phyloP scores from a whole-genome alignment of 2,888 invertebrate species.

The Cryptops parisi region DNA sequence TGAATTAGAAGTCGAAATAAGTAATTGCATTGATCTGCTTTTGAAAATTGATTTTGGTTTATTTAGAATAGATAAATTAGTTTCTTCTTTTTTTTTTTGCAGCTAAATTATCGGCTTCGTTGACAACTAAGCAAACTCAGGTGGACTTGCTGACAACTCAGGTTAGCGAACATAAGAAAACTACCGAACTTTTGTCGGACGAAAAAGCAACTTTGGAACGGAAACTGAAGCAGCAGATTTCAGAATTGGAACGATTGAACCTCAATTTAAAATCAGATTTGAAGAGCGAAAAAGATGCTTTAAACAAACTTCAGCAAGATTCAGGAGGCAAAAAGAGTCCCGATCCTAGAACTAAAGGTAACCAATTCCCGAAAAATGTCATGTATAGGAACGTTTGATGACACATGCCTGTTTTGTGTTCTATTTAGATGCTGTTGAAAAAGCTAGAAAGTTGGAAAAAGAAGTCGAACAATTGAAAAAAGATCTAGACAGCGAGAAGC shows the following conservation, averaged over 20 bases:
- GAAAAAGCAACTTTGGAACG: slow-evolving; percentile 19
- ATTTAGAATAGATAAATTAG: no score
- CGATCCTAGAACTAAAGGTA: no score
- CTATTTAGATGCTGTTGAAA: neutral
- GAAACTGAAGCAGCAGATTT: slow-evolving; percentile 11
- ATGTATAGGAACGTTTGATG: neutral
- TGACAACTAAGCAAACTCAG: slow-evolving; percentile 3
- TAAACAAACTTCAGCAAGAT: slow-evolving; percentile 34
- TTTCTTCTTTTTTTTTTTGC: neutral
- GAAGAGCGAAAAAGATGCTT: slow-evolving; percentile 14
- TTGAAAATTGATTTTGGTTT: no score
- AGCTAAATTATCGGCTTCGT: slow-evolving; percentile 1
- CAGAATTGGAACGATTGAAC: slow-evolving; percentile 10
- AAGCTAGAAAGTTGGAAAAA: slow-evolving; percentile 40
- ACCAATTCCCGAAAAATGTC: slow-evolving; percentile 37
- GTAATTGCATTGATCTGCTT: slow-evolving; percentile 31
- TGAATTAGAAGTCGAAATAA: slow-evolving; percentile 74
- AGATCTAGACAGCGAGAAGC: slow-evolving; percentile 42
- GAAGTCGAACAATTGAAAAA: slow-evolving; percentile 48
- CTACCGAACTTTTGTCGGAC: slow-evolving; percentile 20
- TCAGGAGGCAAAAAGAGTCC: neutral
- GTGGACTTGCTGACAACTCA: neutral
- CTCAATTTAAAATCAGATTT: slow-evolving; percentile 10
- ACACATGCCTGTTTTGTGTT: neutral
- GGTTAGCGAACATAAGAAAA: slow-evolving; percentile 28